Base-by-base conservation (phyloP, 2,888 invertebrate species). In the Rugalucina vietnamica region DNA sequence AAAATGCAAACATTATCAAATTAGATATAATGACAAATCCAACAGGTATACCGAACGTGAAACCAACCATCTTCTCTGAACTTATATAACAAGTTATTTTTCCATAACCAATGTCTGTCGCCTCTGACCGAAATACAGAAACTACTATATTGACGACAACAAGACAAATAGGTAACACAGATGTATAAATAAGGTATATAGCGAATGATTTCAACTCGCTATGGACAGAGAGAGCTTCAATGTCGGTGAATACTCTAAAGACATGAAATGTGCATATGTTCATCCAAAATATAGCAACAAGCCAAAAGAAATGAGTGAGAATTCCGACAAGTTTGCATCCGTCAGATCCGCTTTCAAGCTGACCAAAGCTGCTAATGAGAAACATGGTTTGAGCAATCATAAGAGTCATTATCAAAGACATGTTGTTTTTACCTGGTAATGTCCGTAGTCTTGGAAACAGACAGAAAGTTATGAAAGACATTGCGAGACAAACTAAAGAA, bases 181-280 rank as follows among this genome's bases (percentile, higher is more conserved):
- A 8, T 14, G 54, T 54, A 12, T 5, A 54, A 54, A 14, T n/a
- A 5, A 21, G 12, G 21, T 54, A 54, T 4, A 54, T n/a, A 5
- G n/a, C n/a, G 54, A 54, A 54, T n/a, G 4, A 5, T 4, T 54
- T 54, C 54, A 14, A 54, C 4, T n/a, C 54, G n/a, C n/a, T 24
- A 10, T 4, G 4, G 4, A 24, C 4, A 14, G n/a, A 5, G 10
- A 21, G n/a, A n/a, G 4, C 4, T 24, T 5, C 21, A 14, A 73
- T 24, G 29, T 24, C 29, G 27, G 39, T 36, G 27, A 60, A 60
- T n/a, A 60, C 50, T 8, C 39, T 24, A 27, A 65, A 76, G 34
- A 76, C 57, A 27, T 76, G 76, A 54, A 57, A 34, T 12, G 76
- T 57, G 39, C 76, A 76, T 10, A 76, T 37, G 50, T 49, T 49